Conservation (phyloP, 2,113 vertebrate genomes). For the Notothenia coriiceps region DNA sequence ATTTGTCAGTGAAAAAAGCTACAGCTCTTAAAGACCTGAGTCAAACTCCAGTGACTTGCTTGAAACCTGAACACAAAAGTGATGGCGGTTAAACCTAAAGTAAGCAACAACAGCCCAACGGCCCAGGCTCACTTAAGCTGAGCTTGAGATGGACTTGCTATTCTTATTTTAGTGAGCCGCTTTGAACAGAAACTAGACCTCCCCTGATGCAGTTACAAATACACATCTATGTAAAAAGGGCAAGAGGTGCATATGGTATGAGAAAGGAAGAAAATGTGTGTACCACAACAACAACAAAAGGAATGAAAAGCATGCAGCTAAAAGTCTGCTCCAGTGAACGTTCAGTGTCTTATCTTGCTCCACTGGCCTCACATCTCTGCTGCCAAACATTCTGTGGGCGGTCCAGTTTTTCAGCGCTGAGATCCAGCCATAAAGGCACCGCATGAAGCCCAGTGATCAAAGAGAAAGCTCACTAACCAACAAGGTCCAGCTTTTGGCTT, state of each 20-base stretch:
- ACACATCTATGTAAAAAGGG: not conserved
- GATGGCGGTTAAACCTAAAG: too few relatives aligned
- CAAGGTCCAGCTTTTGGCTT: conserved; percentile 46
- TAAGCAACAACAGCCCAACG: too few relatives aligned
- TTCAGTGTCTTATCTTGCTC: conserved; percentile 42
- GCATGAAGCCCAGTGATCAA: conserved; percentile 62
- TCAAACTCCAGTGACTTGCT: too few relatives aligned
- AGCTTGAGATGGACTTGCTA: too few relatives aligned
- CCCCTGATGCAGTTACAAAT: not conserved
- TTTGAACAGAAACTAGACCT: too few relatives aligned
- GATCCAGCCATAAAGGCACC: conserved; percentile 56
- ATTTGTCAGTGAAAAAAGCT: too few relatives aligned
- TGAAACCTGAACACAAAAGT: too few relatives aligned
- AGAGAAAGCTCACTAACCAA: conserved; percentile 50
- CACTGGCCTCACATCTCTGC: conserved; percentile 48
- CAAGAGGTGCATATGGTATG: conserved; percentile 1
- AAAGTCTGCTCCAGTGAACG: conserved; percentile 29
- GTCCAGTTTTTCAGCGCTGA: conserved; percentile 41
- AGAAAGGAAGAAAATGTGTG: conserved; percentile 13
- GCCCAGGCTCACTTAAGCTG: too few relatives aligned
- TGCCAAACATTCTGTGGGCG: conserved; percentile 58
- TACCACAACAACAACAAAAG: conserved; percentile 1
- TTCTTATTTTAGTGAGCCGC: too few relatives aligned
- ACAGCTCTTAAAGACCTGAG: too few relatives aligned
- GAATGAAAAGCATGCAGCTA: conserved; percentile 16